Percentiles rank a stretch among this genome's conserved stretches.
Evolutionary conservation across 2,113 vertebrate genomes (phyloP).

Genomic region (Gasterosteus aculeatus): DNA sequence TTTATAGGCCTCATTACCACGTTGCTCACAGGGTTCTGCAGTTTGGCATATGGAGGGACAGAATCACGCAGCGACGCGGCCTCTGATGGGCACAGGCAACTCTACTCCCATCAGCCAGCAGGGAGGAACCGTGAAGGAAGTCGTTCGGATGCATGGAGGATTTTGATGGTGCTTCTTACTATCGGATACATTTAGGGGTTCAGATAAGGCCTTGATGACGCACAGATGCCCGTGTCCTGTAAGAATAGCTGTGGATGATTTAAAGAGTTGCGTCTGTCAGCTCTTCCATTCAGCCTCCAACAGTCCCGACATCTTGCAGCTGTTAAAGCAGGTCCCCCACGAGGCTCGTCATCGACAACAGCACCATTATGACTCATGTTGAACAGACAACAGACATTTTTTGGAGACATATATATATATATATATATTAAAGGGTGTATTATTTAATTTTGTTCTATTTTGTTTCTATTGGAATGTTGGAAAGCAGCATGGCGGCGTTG

Average conservation of each 20-base stretch:
- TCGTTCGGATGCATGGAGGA: not conserved
- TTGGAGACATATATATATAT: slow-evolving; percentile 12
- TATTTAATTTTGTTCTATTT: not conserved
- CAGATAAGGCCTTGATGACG: not conserved
- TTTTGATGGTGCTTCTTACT: not conserved
- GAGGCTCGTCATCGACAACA: not conserved
- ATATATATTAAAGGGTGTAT: not conserved
- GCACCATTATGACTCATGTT: slow-evolving; percentile 1
- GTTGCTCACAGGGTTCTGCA: slow-evolving; percentile 10
- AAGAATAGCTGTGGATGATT: not conserved
- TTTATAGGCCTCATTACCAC: slow-evolving; percentile 12
- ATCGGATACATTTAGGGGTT: not conserved
- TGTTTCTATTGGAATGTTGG: not conserved
- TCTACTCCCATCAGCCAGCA: slow-evolving; percentile 18
- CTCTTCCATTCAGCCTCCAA: not conserved
- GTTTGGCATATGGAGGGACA: slow-evolving; percentile 34
- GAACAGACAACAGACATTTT: slow-evolving; percentile 15
- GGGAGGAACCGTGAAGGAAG: slow-evolving; percentile 8
- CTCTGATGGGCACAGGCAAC: slow-evolving; percentile 12
- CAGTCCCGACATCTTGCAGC: slow-evolving; percentile 3
- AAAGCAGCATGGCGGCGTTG: not conserved
- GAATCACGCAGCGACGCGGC: slow-evolving; percentile 11
- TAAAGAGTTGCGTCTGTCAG: not conserved
- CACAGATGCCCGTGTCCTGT: not conserved
- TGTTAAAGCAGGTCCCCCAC: not conserved